Conservation (phyloP, 1,140 invertebrate genomes). For the Trinorchestia longiramus region DNA sequence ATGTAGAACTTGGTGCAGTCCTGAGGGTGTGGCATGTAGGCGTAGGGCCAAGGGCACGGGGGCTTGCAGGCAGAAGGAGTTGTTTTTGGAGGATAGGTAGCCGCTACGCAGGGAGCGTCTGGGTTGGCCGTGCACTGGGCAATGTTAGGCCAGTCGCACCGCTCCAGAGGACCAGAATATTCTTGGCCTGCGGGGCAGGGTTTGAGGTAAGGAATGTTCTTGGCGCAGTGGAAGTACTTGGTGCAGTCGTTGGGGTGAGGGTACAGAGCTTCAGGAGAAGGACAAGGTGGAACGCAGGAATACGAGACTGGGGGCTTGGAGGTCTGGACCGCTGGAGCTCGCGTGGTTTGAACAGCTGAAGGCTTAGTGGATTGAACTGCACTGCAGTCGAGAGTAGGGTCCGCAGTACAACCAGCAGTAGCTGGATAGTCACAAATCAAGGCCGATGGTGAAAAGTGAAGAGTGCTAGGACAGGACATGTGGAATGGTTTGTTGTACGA, state of each 20-base stretch:
- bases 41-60: not conserved
- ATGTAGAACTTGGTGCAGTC: constrained; percentile 41
- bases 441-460: not conserved
- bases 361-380: not conserved
- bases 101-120: not conserved
- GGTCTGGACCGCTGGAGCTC: too few relatives aligned
- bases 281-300: constrained; percentile 37
- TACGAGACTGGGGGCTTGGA: not conserved
- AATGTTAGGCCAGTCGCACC: constrained; percentile 55
- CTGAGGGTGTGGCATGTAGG: constrained; percentile 6
- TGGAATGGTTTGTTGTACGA: constrained; percentile 69
- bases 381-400: constrained; percentile 4
- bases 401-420: not conserved
- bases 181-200: constrained; percentile 56
- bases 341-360: not conserved
- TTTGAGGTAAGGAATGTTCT: constrained; percentile 67
- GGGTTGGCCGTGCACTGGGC: constrained; percentile 59
- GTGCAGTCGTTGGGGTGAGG: constrained; percentile 61
- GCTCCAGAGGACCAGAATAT: constrained; percentile 31
- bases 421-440: constrained; percentile 5
- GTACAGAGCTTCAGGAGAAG: constrained; percentile 50
- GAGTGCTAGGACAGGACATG: constrained; percentile 71
- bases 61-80: constrained; percentile 14
- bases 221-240: constrained; percentile 62
- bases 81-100: not conserved